Evolutionary conservation across 2,113 vertebrate genomes (phyloP), one percentile per base, ranked within the genome.

Genomic region (Ammodramus savannarum): DNA sequence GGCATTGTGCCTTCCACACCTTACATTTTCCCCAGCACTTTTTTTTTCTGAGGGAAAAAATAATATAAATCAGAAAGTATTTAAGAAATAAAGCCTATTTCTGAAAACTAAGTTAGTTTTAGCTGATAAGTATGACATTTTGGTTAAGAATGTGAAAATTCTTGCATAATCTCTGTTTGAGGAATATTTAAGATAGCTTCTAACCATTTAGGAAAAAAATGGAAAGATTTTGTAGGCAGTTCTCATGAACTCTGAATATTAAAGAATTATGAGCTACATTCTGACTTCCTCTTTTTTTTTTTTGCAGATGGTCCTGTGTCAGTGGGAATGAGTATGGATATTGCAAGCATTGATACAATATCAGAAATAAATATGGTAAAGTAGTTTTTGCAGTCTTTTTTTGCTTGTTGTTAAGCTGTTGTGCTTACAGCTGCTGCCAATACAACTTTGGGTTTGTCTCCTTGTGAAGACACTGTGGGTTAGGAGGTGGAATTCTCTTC

Each of bases 331-430:
- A 99, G 99, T 90, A 89, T 99, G 98, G 99, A 99, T 91, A 99
- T 99, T 58, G 99, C 99, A 95, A 99, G 99, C 97, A 99, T 99
- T 92, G 98, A 99, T 93, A 99, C 98, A 44, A 99, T 99, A 97
- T 99, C 99, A 89, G 99, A 99, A 98, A 99, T 99, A 94, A 99
- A 99, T 93, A 99, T 99, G 99, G 99, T 99, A 97, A 67, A 44
- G 44, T 85, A 34, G 22, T 49, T 83, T 94, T 93, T 86, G 22
- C 15, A 39, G 5, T 68, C 16, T 66, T 32, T 55, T 71, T 51
- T 67, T 81, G 38, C 15, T 20, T 41, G 32, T 58, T 79, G 61
- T 34, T 78, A 75, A 81, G 29, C 16, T 44, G 16, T 43, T 39
- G 22, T 86, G 36, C 90, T 74, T 57, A 52, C 32, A 73, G 59